phyloP scores from a whole-genome alignment of 30 jellyfish, hydroid and myxozoan species.

The Rhopilema esculentum region DNA sequence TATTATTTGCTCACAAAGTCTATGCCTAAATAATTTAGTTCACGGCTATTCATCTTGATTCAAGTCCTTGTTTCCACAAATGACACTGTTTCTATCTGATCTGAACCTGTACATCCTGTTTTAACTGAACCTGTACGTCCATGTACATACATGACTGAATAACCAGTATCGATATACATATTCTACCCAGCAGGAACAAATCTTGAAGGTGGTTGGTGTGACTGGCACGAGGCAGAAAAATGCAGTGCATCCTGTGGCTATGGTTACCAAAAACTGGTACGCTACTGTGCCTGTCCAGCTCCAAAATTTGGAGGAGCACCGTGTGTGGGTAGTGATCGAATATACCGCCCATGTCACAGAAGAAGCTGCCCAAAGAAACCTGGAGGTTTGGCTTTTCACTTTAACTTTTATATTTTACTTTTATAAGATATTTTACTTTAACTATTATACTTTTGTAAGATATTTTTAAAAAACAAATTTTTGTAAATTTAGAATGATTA shows the following conservation, averaged over 20 bases:
- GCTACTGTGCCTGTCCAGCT: slow-evolving; percentile 25
- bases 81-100: too few relatives aligned
- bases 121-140: too few relatives aligned
- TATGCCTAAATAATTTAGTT: too few relatives aligned
- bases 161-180: too few relatives aligned
- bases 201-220: slow-evolving; percentile 30
- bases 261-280: not conserved
- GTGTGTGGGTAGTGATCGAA: not conserved
- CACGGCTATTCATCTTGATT: too few relatives aligned
- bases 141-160: too few relatives aligned
- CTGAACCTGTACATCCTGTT: too few relatives aligned
- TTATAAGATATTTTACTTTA: not conserved
- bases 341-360: not conserved
- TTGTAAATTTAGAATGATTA: too few relatives aligned
- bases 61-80: too few relatives aligned
- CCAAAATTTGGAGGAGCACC: slow-evolving; percentile 7
- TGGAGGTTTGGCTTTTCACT: not conserved
- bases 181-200: not conserved
- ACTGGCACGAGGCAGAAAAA: slow-evolving; percentile 3
- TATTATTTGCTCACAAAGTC: too few relatives aligned
- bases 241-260: slow-evolving; percentile 23
- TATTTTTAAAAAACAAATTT: too few relatives aligned
- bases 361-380: not conserved
- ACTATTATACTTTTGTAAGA: too few relatives aligned
- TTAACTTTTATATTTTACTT: not conserved